Evolutionary conservation across 2,888 invertebrate genomes (phyloP).

Genomic region (Pecten maximus): DNA sequence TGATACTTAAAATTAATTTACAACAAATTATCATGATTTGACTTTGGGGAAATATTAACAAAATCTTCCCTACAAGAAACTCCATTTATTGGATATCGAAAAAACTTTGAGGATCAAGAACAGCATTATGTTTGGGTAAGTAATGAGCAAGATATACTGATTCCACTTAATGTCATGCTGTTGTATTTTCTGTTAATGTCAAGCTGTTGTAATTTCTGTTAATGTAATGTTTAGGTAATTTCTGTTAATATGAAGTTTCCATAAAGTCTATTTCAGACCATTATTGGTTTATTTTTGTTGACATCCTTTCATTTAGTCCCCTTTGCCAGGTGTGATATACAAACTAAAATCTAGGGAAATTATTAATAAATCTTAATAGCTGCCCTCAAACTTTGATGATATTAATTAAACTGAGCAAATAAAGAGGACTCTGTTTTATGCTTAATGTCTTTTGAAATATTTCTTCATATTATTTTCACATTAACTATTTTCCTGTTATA

Average conservation of each 20-base stretch:
- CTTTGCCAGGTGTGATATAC: no score
- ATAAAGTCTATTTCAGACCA: no score
- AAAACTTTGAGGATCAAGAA: not conserved
- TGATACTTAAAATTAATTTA: not conserved
- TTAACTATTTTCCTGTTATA: not conserved
- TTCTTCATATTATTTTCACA: no score
- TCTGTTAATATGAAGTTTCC: no score
- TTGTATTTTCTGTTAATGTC: not conserved
- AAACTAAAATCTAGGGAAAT: no score
- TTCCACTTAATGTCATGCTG: not conserved
- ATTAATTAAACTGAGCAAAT: no score
- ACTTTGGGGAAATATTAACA: not conserved
- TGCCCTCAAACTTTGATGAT: no score
- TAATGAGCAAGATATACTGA: not conserved
- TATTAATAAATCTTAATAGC: no score
- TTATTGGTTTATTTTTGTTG: no score
- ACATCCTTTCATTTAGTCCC: no score
- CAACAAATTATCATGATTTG: not conserved
- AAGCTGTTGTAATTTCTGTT: not conserved
- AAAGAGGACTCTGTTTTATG: no score
- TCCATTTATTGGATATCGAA: not conserved
- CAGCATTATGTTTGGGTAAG: not conserved
- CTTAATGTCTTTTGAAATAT: no score
- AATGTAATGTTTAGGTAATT: not conserved
- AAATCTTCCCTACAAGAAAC: not conserved